Base-by-base conservation (phyloP, 1,140 invertebrate species). In the Orius laevigatus region DNA sequence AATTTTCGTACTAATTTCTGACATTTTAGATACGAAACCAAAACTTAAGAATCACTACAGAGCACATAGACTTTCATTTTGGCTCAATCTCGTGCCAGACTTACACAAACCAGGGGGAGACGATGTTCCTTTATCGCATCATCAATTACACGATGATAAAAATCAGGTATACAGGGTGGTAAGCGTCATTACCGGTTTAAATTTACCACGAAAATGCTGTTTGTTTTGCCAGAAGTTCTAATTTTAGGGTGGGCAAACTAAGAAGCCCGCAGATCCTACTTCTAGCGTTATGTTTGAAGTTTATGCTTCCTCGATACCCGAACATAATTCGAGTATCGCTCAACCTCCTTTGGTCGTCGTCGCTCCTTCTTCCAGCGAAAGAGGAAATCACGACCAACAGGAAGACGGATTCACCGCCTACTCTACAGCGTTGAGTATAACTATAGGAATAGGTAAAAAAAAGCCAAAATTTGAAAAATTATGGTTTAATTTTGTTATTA, bases 1-100 rank as follows among this genome's bases (percentile, higher is more conserved):
- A 4, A 25, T 25, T 25, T 25, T 25, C 25, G 25, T 25, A n/a
- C 25, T 25, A 25, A 25, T 4, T 25, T 25, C 3, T 14, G 38
- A 39, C n/a, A 10, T 67, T 66, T 14, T 64, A 85, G 87, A 90
- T 60, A 78, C 78, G 16, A 89, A 90, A 65, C 79, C 85, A 0
- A 87, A 89, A 61, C 62, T 91, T 20, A 85, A 92, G 60, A 90
- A 91, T 59, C 92, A 95, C 66, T 97, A 96, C 66, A 75, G 92
- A 54, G 89, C 90, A 5, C 88, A 70, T 62, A 78, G 87, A 45
- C 69, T 96, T n/a, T 94, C 90, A 1, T 92, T 97, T 63, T 98
- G 94, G 94, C 63, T 92, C 25, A 88, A 93, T 58, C 70, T 97
- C 14, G 86, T 98, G 35, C 93, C 93, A 3, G 89, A 93, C 62